These are phyloP conservation scores for Portevinia maculata DNA, from an alignment of 2,888 invertebrate genomes.

Conservation along the genomic window DNA sequence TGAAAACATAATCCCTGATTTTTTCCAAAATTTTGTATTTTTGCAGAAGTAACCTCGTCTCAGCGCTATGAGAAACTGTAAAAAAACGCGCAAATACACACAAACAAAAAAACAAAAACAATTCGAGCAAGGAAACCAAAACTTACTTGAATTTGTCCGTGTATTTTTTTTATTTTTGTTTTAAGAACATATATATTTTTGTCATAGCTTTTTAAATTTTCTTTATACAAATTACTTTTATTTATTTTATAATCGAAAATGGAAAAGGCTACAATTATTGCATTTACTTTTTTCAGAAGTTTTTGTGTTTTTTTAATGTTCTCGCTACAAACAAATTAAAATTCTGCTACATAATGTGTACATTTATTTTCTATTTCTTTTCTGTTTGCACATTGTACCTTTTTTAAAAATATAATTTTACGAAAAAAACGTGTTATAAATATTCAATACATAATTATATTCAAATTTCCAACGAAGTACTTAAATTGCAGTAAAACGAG, in stretches of 20 bases:
- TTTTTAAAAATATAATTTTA: constrained; percentile 13
- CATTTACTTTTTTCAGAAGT: constrained; percentile 47
- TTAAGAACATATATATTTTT: constrained; percentile 24
- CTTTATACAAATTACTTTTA: constrained; percentile 29
- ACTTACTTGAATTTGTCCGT: constrained; percentile 58
- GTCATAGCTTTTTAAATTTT: constrained; percentile 28
- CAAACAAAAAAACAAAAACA: constrained; percentile 61
- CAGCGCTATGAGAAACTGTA: constrained; percentile 97
- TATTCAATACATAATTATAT: constrained; percentile 5
- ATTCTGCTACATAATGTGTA: constrained; percentile 4
- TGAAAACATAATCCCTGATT: constrained; percentile 44
- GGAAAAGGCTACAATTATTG: constrained; percentile 19
- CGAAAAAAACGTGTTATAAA: constrained; percentile 11
- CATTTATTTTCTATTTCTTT: constrained; percentile 14
- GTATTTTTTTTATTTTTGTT: constrained; percentile 49
- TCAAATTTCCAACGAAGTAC: constrained; percentile 53
- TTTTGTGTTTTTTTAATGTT: constrained; percentile 13
- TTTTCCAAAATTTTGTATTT: constrained; percentile 82
- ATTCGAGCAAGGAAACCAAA: constrained; percentile 75
- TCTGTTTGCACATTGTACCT: constrained; percentile 46
- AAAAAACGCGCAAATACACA: constrained; percentile 80
- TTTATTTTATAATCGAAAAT: constrained; percentile 40
- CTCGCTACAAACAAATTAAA: constrained; percentile 13
- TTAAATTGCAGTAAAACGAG: constrained; percentile 4
- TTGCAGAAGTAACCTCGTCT: constrained; percentile 95